These are phyloP conservation scores for Phrynosoma platyrhinos DNA, from an alignment of 2,113 vertebrate species.

Conservation along the genomic window DNA sequence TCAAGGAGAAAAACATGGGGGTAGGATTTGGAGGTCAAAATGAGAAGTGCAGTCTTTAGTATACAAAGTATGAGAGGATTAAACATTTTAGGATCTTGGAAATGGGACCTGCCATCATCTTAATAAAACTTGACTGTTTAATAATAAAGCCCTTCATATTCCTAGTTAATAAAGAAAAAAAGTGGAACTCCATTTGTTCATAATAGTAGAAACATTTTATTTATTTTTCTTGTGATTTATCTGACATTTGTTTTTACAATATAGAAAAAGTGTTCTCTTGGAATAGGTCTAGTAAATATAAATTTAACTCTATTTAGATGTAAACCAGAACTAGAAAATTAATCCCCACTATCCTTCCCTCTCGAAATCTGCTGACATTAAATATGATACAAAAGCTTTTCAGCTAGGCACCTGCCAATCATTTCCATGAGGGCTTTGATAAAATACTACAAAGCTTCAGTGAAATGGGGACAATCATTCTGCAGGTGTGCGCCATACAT, in stretches of 20 bases:
- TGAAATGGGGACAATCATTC: not conserved
- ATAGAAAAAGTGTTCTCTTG: conserved; percentile 87
- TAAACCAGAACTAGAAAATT: conserved; percentile 86
- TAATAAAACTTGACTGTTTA: not conserved
- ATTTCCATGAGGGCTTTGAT: not conserved
- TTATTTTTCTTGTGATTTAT: conserved; percentile 81
- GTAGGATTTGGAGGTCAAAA: too few relatives aligned
- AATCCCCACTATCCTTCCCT: conserved; percentile 64
- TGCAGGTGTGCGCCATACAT: not conserved
- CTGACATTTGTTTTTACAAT: conserved; percentile 84
- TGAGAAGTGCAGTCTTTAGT: not conserved
- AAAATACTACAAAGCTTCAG: not conserved
- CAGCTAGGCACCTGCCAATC: not conserved
- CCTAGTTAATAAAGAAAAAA: conserved; percentile 41
- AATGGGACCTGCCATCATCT: too few relatives aligned
- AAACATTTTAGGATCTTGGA: too few relatives aligned
- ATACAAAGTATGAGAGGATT: not conserved
- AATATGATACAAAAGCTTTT: conserved; percentile 6
- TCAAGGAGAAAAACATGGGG: not conserved
- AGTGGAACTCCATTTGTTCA: conserved; percentile 63
- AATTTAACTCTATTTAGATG: conserved; percentile 82
- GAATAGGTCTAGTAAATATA: conserved; percentile 89
- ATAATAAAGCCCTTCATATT: not conserved
- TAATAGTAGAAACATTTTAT: conserved; percentile 92
- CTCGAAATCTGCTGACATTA: conserved; percentile 45